These are phyloP conservation scores for Drosophila kepulauana DNA, from an alignment of 1,140 invertebrate species.

Conservation along the genomic window DNA sequence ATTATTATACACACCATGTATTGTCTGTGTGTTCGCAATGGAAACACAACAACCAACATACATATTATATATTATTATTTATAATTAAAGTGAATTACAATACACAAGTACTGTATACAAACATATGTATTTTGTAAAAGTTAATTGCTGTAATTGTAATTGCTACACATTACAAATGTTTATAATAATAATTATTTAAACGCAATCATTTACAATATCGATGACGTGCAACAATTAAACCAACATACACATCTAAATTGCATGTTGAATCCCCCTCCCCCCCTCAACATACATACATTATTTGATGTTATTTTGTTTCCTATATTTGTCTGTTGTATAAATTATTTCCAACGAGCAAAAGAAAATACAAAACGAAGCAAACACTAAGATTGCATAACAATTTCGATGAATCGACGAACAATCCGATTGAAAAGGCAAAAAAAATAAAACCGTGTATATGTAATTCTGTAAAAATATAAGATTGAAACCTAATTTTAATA, in stretches of 20 bases:
- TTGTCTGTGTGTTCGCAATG: slow-evolving; percentile 33
- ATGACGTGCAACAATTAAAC: slow-evolving; percentile 27
- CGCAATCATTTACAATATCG: slow-evolving; percentile 47
- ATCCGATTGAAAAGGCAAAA: slow-evolving; percentile 31
- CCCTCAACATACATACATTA: slow-evolving; percentile 8
- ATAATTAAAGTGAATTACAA: slow-evolving; percentile 36
- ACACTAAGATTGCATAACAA: slow-evolving; percentile 29
- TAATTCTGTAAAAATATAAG: slow-evolving; percentile 72
- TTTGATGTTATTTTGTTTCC: slow-evolving; percentile 42
- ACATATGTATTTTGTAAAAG: slow-evolving; percentile 38
- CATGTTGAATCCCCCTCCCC: slow-evolving; percentile 10
- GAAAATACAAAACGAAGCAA: slow-evolving; percentile 17
- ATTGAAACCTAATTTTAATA: slow-evolving; percentile 64
- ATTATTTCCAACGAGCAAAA: slow-evolving; percentile 45
- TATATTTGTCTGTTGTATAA: slow-evolving; percentile 57
- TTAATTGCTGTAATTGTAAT: slow-evolving; percentile 55
- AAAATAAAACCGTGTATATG: slow-evolving; percentile 58
- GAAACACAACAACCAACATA: slow-evolving; percentile 20
- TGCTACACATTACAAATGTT: slow-evolving; percentile 37
- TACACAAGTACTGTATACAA: slow-evolving; percentile 11
- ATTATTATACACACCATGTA: slow-evolving; percentile 47
- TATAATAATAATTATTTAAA: slow-evolving; percentile 48
- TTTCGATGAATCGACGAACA: slow-evolving; percentile 12
- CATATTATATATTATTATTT: not conserved
- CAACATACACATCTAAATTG: slow-evolving; percentile 19